Percentiles rank a stretch among this genome's conserved stretches.
Evolutionary conservation across 2,888 invertebrate genomes (phyloP).

Genomic region (Amblyteles armatorius): DNA sequence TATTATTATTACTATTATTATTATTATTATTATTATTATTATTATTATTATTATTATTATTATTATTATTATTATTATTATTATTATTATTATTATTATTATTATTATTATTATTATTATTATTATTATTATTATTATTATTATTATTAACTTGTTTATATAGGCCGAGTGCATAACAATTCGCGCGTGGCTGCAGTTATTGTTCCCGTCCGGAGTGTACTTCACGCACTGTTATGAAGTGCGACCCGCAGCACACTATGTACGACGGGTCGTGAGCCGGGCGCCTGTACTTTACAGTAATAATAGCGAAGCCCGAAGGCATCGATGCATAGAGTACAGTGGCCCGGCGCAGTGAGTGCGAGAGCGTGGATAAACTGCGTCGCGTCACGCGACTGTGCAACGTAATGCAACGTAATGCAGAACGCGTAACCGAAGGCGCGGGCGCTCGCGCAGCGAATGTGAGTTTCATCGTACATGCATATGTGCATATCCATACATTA

Average conservation of each 20-base stretch:
- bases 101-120: not conserved
- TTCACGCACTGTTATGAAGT: constrained; percentile 14
- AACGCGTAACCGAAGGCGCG: constrained; percentile 60
- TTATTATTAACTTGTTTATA: not conserved
- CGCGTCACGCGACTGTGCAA: constrained; percentile 32
- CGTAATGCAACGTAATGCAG: constrained; percentile 49
- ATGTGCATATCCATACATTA: no score
- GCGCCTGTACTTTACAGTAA: constrained; percentile 4
- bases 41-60: not conserved
- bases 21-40: no score
- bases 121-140: no score
- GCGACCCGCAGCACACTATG: not conserved
- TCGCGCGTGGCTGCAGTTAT: constrained; percentile 52
- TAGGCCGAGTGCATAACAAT: constrained; percentile 25
- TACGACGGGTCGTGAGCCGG: not conserved
- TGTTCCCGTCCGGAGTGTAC: constrained; percentile 7
- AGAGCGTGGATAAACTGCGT: constrained; percentile 9
- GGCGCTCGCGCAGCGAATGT: constrained; percentile 44
- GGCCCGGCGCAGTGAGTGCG: constrained; percentile 1
- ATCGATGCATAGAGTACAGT: not conserved
- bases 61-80: no score
- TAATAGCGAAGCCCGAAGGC: constrained; percentile 1
- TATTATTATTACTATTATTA: not conserved
- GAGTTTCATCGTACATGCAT: constrained; percentile 48
- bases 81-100: no score